These are phyloP conservation scores for Xiphorhynchus elegans DNA, from an alignment of 2,113 vertebrate genomes.

Conservation along the genomic window DNA sequence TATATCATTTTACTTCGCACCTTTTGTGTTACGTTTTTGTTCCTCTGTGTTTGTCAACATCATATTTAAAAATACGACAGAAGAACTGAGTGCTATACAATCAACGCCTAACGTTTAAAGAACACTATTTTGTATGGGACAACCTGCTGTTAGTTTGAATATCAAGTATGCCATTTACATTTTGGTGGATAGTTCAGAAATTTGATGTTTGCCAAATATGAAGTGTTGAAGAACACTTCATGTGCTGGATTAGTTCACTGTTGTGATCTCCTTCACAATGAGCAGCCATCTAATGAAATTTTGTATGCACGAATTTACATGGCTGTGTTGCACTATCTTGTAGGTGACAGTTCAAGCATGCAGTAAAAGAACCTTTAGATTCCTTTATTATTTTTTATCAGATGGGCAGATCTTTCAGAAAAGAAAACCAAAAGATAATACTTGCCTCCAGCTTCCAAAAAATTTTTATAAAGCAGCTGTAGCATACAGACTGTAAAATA, in stretches of 20 bases:
- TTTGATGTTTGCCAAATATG: conserved; percentile 70
- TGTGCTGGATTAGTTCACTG: conserved; percentile 50
- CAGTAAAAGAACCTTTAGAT: neutral
- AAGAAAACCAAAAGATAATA: conserved; percentile 2
- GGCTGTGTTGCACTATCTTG: neutral
- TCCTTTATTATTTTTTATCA: conserved; percentile 5
- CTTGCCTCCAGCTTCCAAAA: conserved; percentile 20
- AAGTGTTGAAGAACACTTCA: conserved; percentile 69
- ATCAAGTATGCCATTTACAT: conserved; percentile 73
- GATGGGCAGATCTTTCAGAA: conserved; percentile 11
- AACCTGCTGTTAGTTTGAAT: conserved; percentile 70
- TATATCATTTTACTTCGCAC: neutral
- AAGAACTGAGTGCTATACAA: neutral
- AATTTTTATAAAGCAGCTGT: conserved; percentile 22
- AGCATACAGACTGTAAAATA: conserved; percentile 5
- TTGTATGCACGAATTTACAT: neutral
- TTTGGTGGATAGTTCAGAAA: conserved; percentile 66
- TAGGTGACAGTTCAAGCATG: neutral
- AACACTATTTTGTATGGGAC: conserved; percentile 56
- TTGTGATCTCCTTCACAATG: conserved; percentile 41
- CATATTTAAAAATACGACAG: neutral
- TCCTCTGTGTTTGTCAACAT: conserved; percentile 46
- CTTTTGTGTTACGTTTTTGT: neutral
- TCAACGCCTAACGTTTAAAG: conserved; percentile 29
- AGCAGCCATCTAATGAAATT: conserved; percentile 38